These are phyloP conservation scores for Aurelia sp. DNA, from an alignment of 30 jellyfish, hydroid and myxozoan genomes.

Conservation along the genomic window DNA sequence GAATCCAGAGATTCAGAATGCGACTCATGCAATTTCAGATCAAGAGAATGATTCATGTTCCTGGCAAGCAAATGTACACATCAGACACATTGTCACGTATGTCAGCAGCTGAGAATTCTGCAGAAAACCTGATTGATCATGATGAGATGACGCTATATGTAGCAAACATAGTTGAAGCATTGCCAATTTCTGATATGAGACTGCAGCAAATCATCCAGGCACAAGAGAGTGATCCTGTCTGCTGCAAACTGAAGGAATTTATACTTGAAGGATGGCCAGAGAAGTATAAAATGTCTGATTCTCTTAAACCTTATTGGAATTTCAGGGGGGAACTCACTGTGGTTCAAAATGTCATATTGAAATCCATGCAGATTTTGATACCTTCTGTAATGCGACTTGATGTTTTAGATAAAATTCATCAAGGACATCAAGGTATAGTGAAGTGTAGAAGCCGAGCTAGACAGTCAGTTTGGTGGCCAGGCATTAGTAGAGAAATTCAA, in stretches of 20 bases:
- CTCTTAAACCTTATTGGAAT: conserved; percentile 2
- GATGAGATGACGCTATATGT: conserved; percentile 23
- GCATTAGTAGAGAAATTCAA: conserved; percentile 40
- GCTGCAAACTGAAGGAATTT: conserved; percentile 42
- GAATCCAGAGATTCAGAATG: conserved; percentile 45
- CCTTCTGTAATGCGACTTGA: conserved; percentile 66
- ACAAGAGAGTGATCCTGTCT: conserved; percentile 35
- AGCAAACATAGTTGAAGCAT: conserved; percentile 25
- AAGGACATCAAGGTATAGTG: no score
- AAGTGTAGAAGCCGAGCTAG: conserved; percentile 21
- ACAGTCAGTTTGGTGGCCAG: conserved; percentile 68
- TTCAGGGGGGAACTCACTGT: conserved; percentile 15
- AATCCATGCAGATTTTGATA: conserved; percentile 56
- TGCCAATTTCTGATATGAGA: conserved; percentile 47
- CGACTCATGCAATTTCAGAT: conserved; percentile 57
- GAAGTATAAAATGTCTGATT: conserved; percentile 51
- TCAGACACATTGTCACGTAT: conserved; percentile 64
- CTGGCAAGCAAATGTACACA: conserved; percentile 70
- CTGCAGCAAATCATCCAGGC: conserved; percentile 49
- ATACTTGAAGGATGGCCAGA: conserved; percentile 49
- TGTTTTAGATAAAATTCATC: no score
- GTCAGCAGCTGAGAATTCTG: conserved; percentile 37
- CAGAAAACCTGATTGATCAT: conserved; percentile 51
- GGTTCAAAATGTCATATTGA: conserved; percentile 31
- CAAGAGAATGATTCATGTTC: conserved; percentile 43